Percentiles rank a stretch among this genome's conserved stretches.
phyloP scores from a whole-genome alignment of 2,113 vertebrate genomes.

The Eubucco bourcierii region DNA sequence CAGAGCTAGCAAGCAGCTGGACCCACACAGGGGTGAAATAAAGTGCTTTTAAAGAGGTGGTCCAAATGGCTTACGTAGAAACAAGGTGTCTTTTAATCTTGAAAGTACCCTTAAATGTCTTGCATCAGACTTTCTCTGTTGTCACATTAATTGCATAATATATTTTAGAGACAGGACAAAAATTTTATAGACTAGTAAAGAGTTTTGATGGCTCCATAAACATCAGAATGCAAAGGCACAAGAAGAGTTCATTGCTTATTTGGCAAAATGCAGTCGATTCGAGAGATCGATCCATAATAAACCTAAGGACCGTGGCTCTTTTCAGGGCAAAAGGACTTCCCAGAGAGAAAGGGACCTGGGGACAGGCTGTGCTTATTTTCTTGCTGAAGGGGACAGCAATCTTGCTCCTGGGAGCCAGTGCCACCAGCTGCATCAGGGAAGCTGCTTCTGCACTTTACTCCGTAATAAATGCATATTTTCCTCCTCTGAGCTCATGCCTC shows the following conservation, averaged over 20 bases:
- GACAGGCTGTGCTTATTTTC: background rate
- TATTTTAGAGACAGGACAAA: background rate
- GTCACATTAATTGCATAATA: background rate
- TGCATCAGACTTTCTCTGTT: background rate
- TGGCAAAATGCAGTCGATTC: background rate
- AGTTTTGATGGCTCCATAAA: background rate
- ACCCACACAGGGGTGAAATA: background rate
- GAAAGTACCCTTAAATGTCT: background rate
- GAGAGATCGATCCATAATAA: background rate
- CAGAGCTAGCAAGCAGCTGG: background rate
- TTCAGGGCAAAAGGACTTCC: background rate
- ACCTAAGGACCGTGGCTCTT: background rate
- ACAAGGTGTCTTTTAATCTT: background rate
- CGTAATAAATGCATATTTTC: background rate
- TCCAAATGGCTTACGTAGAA: background rate
- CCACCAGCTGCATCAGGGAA: slow-evolving; percentile 24
- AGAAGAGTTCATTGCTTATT: background rate
- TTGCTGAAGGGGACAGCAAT: background rate
- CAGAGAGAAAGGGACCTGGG: background rate
- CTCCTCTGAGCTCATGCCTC: slow-evolving; percentile 18
- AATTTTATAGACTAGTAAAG: background rate
- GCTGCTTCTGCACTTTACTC: background rate
- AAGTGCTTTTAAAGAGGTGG: background rate
- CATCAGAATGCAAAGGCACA: background rate
- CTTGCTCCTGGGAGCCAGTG: background rate